phyloP scores from a whole-genome alignment of 2,797 vertebrate species.

The Premnoplex brunnescens region DNA sequence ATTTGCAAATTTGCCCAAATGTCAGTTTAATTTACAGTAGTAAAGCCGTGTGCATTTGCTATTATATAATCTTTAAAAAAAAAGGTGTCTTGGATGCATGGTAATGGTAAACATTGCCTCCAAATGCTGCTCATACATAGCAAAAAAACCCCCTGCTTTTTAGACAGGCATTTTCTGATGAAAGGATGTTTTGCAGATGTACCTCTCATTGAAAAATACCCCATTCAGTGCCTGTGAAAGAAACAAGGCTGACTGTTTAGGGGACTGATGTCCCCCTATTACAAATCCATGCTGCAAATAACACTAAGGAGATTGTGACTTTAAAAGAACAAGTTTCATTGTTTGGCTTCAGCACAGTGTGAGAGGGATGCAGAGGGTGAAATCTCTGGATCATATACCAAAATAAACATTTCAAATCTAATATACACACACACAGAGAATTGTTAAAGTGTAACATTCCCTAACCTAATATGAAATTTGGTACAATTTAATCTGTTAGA shows the following conservation, averaged over 20 bases:
- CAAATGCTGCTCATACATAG: background rate
- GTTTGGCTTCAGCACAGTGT: background rate
- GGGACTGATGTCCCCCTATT: background rate
- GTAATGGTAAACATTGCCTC: slow-evolving; percentile 8
- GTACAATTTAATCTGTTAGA: background rate
- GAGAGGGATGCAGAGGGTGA: slow-evolving; percentile 22
- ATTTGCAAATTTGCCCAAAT: background rate
- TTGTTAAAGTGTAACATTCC: background rate
- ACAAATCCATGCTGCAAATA: background rate
- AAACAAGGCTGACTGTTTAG: background rate
- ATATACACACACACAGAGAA: background rate
- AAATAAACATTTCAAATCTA: slow-evolving; percentile 60
- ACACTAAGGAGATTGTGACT: background rate
- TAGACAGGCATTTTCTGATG: background rate
- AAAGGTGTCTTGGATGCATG: background rate
- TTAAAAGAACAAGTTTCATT: background rate
- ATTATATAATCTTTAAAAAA: background rate
- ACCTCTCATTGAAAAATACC: background rate
- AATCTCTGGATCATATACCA: slow-evolving; percentile 43
- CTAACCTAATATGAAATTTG: background rate
- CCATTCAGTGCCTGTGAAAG: background rate
- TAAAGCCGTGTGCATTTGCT: slow-evolving; percentile 1
- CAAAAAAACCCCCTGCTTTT: rapidly evolving
- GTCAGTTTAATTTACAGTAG: slow-evolving; percentile 5
- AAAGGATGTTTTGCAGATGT: background rate